These are phyloP conservation scores for Crotophaga sulcirostris DNA, from an alignment of 2,113 vertebrate species.

Conservation along the genomic window DNA sequence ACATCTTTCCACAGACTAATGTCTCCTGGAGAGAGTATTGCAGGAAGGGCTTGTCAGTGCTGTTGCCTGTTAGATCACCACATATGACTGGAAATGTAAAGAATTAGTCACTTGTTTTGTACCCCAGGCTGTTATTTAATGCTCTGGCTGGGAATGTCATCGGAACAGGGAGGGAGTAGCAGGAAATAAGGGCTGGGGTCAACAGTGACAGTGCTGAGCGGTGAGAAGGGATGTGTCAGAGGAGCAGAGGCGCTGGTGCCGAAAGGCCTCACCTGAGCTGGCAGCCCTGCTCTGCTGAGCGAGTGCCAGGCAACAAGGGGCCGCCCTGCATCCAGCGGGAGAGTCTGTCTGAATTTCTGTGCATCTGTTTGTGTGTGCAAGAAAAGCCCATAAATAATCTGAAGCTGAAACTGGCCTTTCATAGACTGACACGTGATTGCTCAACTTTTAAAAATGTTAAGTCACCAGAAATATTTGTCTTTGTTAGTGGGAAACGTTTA, in stretches of 20 bases:
- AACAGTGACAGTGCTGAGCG: fast-evolving
- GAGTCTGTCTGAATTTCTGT: not conserved
- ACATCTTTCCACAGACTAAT: not conserved
- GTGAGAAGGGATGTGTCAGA: not conserved
- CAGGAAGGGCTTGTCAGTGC: not conserved
- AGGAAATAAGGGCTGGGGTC: constrained; percentile 53
- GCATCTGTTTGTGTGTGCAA: not conserved
- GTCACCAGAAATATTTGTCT: not conserved
- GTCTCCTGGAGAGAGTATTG: not conserved
- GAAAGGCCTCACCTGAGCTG: not conserved
- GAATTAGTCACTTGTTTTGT: not conserved
- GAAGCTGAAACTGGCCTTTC: not conserved
- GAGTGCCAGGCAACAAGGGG: not conserved
- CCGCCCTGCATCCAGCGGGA: not conserved
- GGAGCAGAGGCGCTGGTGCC: not conserved
- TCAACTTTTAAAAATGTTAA: not conserved
- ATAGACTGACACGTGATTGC: fast-evolving
- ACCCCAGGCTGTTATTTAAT: not conserved
- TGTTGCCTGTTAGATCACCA: not conserved
- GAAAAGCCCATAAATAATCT: not conserved
- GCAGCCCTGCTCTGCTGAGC: fast-evolving
- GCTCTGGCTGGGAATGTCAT: not conserved
- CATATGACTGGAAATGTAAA: constrained; percentile 10
- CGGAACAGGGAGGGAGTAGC: not conserved
- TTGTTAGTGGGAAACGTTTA: not conserved